Evolutionary conservation across 1,140 invertebrate species (phyloP).

Genomic region (Chironomus striatipennis): DNA sequence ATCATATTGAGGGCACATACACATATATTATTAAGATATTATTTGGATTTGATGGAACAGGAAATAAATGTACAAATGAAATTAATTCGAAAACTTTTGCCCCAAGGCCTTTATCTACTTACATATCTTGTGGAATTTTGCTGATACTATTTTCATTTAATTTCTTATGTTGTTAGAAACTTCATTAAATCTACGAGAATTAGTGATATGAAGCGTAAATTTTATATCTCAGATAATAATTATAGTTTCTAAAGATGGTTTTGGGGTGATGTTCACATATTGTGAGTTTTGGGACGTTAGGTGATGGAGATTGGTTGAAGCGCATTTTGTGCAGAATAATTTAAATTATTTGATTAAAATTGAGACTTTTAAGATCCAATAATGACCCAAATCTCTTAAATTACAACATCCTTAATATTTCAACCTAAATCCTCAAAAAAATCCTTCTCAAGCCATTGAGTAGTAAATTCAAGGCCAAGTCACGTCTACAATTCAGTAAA

Average conservation of each 20-base stretch:
- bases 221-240: constrained; percentile 18
- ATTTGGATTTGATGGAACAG: neutral
- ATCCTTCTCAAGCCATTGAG: too few species aligned
- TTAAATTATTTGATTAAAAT: too few species aligned
- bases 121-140: neutral
- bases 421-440: neutral
- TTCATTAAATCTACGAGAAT: constrained; percentile 16
- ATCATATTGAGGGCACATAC: too few species aligned
- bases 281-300: too few species aligned
- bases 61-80: constrained; percentile 9
- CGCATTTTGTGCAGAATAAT: too few species aligned
- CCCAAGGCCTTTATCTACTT: neutral
- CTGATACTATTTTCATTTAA: neutral
- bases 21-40: neutral
- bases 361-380: too few species aligned
- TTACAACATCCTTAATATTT: too few species aligned
- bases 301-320: too few species aligned
- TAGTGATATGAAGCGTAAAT: constrained; percentile 18
- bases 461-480: too few species aligned
- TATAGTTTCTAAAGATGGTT: neutral
- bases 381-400: too few species aligned
- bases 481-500: too few species aligned
- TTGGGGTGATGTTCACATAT: too few species aligned
- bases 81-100: neutral
- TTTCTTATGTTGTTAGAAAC: neutral